Conservation (phyloP, 2,888 invertebrate genomes). For the Tinea pellionella region DNA sequence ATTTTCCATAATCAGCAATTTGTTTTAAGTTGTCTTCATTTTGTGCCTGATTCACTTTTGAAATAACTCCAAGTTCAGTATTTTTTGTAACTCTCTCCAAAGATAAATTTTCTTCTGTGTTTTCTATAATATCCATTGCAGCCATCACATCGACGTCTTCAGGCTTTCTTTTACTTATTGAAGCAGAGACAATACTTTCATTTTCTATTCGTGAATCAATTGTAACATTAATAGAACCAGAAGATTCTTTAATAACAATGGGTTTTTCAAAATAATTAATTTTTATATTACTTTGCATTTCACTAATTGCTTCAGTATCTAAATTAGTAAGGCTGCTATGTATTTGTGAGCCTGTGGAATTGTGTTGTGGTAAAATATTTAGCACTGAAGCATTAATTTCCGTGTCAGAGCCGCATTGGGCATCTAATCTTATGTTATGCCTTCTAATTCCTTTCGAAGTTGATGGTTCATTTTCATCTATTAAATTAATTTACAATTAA, state of each 20-base stretch:
- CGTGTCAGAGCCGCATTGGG: conserved; percentile 50
- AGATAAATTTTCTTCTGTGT: neutral
- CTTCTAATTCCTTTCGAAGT: conserved; percentile 60
- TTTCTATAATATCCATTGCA: no score
- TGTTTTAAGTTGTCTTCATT: no score
- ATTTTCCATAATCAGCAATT: no score
- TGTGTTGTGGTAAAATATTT: neutral
- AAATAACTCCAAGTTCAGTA: neutral
- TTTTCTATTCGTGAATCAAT: neutral
- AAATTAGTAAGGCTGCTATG: neutral
- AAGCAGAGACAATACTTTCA: neutral
- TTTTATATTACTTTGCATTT: neutral
- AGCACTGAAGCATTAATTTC: neutral
- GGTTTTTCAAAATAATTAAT: neutral
- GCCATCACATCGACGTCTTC: no score
- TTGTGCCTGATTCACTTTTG: no score
- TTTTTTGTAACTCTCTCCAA: neutral
- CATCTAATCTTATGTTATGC: conserved; percentile 40
- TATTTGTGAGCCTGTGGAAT: neutral
- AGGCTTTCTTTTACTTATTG: no score
- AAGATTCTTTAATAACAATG: neutral
- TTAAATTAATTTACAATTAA: conserved; percentile 11
- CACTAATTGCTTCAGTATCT: neutral
- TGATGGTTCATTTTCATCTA: conserved; percentile 58
- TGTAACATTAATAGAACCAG: neutral